phyloP scores from a whole-genome alignment of 2,797 vertebrate genomes.

The Myotis findleyi region DNA sequence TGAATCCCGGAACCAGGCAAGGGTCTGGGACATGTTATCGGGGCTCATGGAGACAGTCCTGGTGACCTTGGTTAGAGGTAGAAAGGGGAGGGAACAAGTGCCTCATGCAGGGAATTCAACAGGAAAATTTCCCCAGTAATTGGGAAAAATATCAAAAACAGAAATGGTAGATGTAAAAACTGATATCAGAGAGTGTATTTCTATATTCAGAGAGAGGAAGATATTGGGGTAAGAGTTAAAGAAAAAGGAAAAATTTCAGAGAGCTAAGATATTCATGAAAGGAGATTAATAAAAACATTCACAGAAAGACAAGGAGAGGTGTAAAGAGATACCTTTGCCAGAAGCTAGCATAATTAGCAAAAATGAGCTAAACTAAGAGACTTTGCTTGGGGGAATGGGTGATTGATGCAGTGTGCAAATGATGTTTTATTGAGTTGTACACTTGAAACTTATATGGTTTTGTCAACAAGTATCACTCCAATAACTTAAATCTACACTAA shows the following conservation, averaged over 20 bases:
- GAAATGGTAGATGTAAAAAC: not conserved
- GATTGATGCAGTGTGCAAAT: too few relatives aligned
- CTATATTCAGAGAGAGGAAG: not conserved
- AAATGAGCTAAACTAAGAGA: too few relatives aligned
- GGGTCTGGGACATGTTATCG: not conserved
- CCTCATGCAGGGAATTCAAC: not conserved
- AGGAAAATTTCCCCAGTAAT: not conserved
- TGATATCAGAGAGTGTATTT: not conserved
- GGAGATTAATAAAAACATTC: too few relatives aligned
- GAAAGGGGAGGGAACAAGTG: not conserved
- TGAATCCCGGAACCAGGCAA: not conserved
- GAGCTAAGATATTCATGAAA: not conserved
- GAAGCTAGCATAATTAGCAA: too few relatives aligned
- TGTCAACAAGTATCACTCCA: too few relatives aligned
- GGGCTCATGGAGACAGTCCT: accelerated
- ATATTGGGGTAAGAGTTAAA: not conserved
- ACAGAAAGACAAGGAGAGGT: not conserved
- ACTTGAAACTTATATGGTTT: too few relatives aligned
- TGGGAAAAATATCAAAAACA: not conserved
- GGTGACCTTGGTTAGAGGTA: not conserved
- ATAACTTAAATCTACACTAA: too few relatives aligned
- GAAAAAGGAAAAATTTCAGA: not conserved
- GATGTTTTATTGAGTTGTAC: too few relatives aligned
- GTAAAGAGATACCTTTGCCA: not conserved
- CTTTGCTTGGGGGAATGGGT: too few relatives aligned